These are phyloP conservation scores for Periophthalmus modestus DNA, from an alignment of 2,113 vertebrate species.

Conservation along the genomic window DNA sequence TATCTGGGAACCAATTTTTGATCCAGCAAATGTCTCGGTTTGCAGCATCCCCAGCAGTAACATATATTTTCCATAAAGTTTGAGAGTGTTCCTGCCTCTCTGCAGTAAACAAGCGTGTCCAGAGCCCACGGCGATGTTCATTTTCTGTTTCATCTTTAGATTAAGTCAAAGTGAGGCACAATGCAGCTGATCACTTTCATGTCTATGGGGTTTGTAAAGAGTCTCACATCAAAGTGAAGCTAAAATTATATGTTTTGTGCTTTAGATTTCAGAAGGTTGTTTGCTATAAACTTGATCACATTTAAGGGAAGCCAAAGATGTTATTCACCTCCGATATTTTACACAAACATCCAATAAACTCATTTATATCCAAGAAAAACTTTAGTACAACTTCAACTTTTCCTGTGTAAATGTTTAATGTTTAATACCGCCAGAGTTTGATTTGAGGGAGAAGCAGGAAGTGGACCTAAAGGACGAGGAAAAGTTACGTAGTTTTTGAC, in stretches of 20 bases:
- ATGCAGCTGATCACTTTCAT: neutral
- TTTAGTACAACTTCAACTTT: no score
- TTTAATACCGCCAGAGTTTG: no score
- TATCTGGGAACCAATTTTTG: no score
- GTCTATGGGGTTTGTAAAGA: neutral
- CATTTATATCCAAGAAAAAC: no score
- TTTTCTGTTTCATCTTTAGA: slow-evolving; percentile 10
- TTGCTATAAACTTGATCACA: neutral
- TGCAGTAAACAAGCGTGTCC: slow-evolving; percentile 7
- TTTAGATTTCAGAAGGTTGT: neutral
- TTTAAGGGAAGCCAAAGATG: neutral
- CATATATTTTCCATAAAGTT: slow-evolving; percentile 6
- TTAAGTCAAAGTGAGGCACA: neutral
- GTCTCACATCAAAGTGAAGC: neutral
- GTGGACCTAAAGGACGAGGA: no score
- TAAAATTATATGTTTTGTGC: neutral
- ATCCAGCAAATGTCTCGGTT: no score
- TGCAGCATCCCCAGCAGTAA: neutral
- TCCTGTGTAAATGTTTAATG: no score
- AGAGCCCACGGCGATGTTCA: slow-evolving; percentile 1
- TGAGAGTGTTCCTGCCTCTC: neutral
- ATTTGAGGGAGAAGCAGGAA: no score
- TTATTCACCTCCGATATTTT: no score
- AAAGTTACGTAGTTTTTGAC: no score
- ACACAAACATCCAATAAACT: no score